Evolutionary conservation across 2,888 invertebrate genomes (phyloP).

Genomic region (Epicampocera succincta): DNA sequence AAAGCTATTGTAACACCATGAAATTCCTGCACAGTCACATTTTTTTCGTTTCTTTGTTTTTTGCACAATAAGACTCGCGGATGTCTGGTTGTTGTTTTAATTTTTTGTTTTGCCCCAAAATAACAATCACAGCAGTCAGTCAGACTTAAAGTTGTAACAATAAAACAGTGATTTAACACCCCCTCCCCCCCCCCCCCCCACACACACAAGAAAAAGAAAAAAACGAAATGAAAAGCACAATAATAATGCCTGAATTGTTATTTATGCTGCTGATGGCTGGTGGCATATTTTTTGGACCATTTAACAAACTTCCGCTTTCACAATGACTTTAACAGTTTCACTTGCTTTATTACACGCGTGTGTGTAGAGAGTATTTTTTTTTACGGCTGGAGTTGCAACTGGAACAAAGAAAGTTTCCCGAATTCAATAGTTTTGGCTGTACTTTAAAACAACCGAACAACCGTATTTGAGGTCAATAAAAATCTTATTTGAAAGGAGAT

Average conservation of each 20-base stretch:
- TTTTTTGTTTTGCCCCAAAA: not conserved
- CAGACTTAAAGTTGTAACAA: slow-evolving; percentile 31
- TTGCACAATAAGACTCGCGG: slow-evolving; percentile 27
- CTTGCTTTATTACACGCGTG: slow-evolving; percentile 6
- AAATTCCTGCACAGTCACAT: slow-evolving; percentile 27
- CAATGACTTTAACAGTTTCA: slow-evolving; percentile 54
- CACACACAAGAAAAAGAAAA: too few species aligned
- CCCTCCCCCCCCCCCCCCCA: too few species aligned
- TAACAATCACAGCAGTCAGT: slow-evolving; percentile 7
- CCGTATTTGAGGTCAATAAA: too few species aligned
- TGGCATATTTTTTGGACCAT: slow-evolving; percentile 13
- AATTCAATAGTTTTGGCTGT: too few species aligned
- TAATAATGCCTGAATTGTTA: slow-evolving; percentile 17
- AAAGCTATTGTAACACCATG: slow-evolving; percentile 30
- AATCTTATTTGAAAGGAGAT: too few species aligned
- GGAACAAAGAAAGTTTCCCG: too few species aligned
- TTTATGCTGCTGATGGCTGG: not conserved
- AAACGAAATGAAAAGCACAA: not conserved
- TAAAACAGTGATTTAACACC: slow-evolving; percentile 47
- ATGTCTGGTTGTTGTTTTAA: slow-evolving; percentile 23
- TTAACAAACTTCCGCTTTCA: slow-evolving; percentile 32
- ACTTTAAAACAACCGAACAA: too few species aligned
- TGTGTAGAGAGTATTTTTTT: too few species aligned
- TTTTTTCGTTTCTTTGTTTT: too few species aligned
- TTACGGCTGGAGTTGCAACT: too few species aligned